Evolutionary conservation across 2,797 vertebrate genomes (phyloP).

Genomic region (Clarias fuscus): DNA sequence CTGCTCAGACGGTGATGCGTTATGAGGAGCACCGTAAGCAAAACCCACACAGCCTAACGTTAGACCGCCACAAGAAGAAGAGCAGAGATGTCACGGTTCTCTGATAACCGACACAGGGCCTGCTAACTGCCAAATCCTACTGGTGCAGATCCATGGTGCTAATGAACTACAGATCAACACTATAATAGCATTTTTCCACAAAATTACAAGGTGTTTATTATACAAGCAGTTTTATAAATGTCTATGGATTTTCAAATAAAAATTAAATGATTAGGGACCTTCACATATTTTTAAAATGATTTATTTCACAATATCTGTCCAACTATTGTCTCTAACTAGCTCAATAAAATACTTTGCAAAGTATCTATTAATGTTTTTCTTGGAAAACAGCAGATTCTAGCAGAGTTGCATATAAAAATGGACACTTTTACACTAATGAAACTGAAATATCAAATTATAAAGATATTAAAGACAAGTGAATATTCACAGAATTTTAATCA

Average conservation of each 20-base stretch:
- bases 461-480: slow-evolving; percentile 11
- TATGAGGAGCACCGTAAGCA: slow-evolving; percentile 71
- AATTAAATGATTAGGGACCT: slow-evolving; percentile 10
- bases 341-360: slow-evolving; percentile 35
- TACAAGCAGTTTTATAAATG: slow-evolving; percentile 9
- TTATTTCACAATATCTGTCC: neutral
- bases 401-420: neutral
- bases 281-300: neutral
- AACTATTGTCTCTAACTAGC: neutral
- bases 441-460: neutral
- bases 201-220: slow-evolving; percentile 1
- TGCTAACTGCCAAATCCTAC: slow-evolving; percentile 13
- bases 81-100: slow-evolving; percentile 81
- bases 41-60: slow-evolving; percentile 69
- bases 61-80: slow-evolving; percentile 83
- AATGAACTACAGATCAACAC: neutral
- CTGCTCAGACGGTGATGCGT: slow-evolving; percentile 56
- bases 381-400: slow-evolving; percentile 15
- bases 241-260: slow-evolving; percentile 3
- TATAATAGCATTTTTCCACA: neutral
- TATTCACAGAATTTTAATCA: slow-evolving; percentile 52
- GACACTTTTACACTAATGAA: neutral
- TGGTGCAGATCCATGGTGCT: neutral
- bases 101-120: slow-evolving; percentile 55
- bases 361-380: neutral